Percentiles rank a stretch among this genome's conserved stretches.
Evolutionary conservation across 2,797 vertebrate species (phyloP).

Genomic region (Synanceia verrucosa): DNA sequence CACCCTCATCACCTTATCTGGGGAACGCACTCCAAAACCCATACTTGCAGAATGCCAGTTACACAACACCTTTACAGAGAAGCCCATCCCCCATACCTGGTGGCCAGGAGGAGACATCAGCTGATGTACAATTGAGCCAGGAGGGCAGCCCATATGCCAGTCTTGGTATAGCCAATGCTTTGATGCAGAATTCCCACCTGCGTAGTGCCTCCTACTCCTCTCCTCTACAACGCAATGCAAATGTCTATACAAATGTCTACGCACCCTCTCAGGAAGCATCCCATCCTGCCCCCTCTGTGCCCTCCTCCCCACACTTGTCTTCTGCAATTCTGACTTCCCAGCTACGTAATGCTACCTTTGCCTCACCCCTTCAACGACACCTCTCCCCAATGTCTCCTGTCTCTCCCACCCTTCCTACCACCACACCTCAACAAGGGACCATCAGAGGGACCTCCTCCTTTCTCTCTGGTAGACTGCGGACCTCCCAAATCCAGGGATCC

Average conservation of each 20-base stretch:
- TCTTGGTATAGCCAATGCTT: constrained; percentile 56
- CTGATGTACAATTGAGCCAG: constrained; percentile 46
- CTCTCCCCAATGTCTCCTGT: constrained; percentile 56
- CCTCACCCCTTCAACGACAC: constrained; percentile 70
- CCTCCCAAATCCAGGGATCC: constrained; percentile 69
- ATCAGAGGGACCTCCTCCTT: constrained; percentile 50
- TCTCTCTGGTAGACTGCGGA: constrained; percentile 61
- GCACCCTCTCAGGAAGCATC: constrained; percentile 45
- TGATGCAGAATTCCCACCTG: constrained; percentile 63
- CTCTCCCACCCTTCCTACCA: constrained; percentile 41
- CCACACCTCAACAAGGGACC: constrained; percentile 43
- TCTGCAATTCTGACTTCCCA: constrained; percentile 74
- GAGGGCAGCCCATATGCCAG: constrained; percentile 26
- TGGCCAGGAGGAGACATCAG: constrained; percentile 33
- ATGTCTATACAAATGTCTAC: constrained; percentile 68
- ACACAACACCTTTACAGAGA: constrained; percentile 65
- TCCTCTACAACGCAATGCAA: constrained; percentile 74
- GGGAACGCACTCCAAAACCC: constrained; percentile 72
- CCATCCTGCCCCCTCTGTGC: constrained; percentile 8
- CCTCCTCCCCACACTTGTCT: constrained; percentile 67
- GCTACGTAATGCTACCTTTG: constrained; percentile 76
- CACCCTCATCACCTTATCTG: constrained; percentile 60
- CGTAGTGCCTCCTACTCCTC: constrained; percentile 64
- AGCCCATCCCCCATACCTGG: constrained; percentile 60
- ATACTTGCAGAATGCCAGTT: constrained; percentile 67